Percentiles rank a stretch among this genome's conserved stretches.
Conservation (phyloP, 2,797 vertebrate genomes). For the Schizothorax lantsangensis region DNA sequence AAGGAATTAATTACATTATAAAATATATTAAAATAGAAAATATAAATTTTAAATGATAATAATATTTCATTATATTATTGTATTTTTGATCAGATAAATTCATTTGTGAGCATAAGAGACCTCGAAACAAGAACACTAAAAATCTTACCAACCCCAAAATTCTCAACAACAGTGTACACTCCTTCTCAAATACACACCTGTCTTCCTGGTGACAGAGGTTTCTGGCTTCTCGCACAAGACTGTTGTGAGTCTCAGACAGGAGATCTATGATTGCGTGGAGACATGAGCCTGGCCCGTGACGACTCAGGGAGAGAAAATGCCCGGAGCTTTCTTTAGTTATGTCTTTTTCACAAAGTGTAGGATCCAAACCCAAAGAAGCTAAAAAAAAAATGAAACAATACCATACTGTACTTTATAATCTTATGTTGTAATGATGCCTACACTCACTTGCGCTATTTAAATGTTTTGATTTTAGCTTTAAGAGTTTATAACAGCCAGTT, state of each 20-base stretch:
- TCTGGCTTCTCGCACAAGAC: conserved; percentile 71
- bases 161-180: neutral
- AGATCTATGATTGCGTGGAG: conserved; percentile 71
- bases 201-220: conserved; percentile 60
- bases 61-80: neutral
- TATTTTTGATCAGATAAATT: neutral
- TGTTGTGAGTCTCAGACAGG: conserved; percentile 76
- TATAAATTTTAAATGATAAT: neutral
- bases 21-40: neutral
- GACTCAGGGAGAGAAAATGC: conserved; percentile 70
- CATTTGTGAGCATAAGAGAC: neutral
- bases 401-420: neutral
- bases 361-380: conserved; percentile 62
- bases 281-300: conserved; percentile 74
- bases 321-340: conserved; percentile 70
- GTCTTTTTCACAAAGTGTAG: conserved; percentile 65
- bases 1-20: neutral
- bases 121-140: neutral
- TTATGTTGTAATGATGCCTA: neutral
- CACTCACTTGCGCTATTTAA: neutral
- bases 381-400: neutral
- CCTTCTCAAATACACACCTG: conserved; percentile 65
- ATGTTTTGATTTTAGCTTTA: neutral
- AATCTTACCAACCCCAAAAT: neutral
- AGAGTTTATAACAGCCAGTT: neutral